phyloP scores from a whole-genome alignment of 2,797 vertebrate genomes.

The Jordanella pulchra region DNA sequence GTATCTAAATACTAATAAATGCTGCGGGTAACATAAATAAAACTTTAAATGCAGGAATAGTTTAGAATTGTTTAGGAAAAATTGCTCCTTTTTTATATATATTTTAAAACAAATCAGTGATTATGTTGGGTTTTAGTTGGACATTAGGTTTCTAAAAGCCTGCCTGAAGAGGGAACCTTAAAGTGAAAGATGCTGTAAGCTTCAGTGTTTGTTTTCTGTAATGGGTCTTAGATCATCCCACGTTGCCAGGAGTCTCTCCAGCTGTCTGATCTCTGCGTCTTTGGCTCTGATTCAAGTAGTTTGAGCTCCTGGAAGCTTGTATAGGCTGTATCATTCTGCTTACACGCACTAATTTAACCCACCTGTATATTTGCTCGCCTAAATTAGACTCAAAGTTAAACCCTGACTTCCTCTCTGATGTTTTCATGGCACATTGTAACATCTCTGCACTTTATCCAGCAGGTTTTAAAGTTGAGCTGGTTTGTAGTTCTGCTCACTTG shows the following conservation, averaged over 20 bases:
- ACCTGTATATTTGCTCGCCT: constrained; percentile 15
- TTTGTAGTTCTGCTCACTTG: constrained; percentile 4
- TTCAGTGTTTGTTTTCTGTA: background rate
- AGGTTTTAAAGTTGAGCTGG: constrained; percentile 15
- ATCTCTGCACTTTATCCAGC: constrained; percentile 41
- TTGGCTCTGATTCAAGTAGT: background rate
- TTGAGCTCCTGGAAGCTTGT: constrained; percentile 18
- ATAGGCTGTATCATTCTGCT: constrained; percentile 37
- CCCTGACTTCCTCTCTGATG: background rate
- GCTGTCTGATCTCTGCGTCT: background rate
- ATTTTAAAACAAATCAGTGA: background rate
- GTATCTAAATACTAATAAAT: background rate
- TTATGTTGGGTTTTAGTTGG: background rate
- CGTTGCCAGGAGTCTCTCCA: background rate
- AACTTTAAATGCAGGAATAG: background rate
- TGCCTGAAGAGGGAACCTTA: background rate
- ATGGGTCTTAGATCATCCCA: background rate
- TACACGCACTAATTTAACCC: constrained; percentile 17
- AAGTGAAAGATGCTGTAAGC: too few relatives aligned
- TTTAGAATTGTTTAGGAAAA: background rate
- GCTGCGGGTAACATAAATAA: background rate
- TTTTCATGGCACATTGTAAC: constrained; percentile 18
- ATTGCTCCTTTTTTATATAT: too few relatives aligned
- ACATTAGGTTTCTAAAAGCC: background rate
- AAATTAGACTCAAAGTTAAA: background rate